Conservation (phyloP, 30 jellyfish, hydroid and myxozoan species). For the Clytia hemisphaerica region DNA sequence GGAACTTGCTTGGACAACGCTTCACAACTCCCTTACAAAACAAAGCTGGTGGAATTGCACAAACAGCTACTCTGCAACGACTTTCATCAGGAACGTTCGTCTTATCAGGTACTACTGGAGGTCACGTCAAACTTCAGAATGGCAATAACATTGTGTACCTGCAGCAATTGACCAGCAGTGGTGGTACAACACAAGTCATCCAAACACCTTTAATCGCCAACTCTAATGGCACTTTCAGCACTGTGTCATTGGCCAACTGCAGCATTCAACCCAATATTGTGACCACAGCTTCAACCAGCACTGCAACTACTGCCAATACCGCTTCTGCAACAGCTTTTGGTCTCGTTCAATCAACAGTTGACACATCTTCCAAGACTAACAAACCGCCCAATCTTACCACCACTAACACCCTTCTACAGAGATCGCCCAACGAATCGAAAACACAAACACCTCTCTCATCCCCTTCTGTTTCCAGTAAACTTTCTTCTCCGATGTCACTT, state of each 20-base stretch:
- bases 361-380: too few species aligned
- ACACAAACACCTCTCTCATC: too few species aligned
- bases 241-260: background rate
- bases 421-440: too few species aligned
- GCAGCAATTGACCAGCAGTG: constrained; percentile 6
- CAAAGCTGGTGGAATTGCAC: background rate
- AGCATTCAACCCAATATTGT: background rate
- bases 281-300: too few species aligned
- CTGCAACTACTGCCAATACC: constrained; percentile 2
- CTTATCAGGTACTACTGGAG: constrained; percentile 58
- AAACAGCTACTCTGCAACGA: constrained; percentile 35
- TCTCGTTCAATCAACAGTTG: background rate
- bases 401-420: too few species aligned
- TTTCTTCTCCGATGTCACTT: too few species aligned
- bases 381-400: too few species aligned
- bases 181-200: constrained; percentile 9
- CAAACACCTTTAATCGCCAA: constrained; percentile 12
- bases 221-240: constrained; percentile 6
- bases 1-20: constrained; percentile 10
- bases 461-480: too few species aligned
- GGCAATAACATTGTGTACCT: constrained; percentile 42
- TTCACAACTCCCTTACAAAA: background rate
- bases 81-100: constrained; percentile 54
- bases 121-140: constrained; percentile 58
- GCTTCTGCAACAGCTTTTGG: background rate